Evolutionary conservation across 2,113 vertebrate species (phyloP), one percentile per base, ranked within the genome.

Genomic region (Microtus pennsylvanicus): DNA sequence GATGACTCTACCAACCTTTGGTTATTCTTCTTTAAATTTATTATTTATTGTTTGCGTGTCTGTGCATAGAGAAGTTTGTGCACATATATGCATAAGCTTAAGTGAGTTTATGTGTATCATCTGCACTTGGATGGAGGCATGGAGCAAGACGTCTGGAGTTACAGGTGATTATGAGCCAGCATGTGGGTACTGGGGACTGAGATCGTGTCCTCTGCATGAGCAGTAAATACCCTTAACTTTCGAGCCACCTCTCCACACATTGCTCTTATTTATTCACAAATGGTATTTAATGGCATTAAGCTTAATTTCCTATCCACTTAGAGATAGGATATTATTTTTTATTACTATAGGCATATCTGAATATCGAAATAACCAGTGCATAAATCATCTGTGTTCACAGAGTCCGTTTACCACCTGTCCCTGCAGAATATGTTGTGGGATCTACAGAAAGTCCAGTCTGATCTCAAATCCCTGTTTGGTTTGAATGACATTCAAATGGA

Each of bases 391-490:
- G 74, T 96, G 47, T 95, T 97, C 70, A 10, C 88, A 99, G 98
- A 89, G 83, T 91, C 92, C 24, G 63, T 78, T 4, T 96, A 97
- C 42, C 96, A 91, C 61, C 91, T 98, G 50, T 97, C 96, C 38
- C 86, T 98, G 0, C 13, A 67, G 12, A 89, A 89, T 94, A 0
- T 98, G 83, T 47, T 99, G 9, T 96, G 98, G 98, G 90, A 98
- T 94, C 97, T 83, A 0, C 24, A 7, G 91, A 86, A 77, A 52
- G 97, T 97, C 87, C 94, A 93, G 93, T 30, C 52, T 88, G 96
- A 98, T 72, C 97, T 99, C 89, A n/a, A 94, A 89, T 97, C 95
- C n/a, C 82, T 0, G 11, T 98, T 98, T 96, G 98, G 95, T 83
- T 97, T 98, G 74, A 96, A 96, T 89, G 95, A 87, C 21, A 26